A percentile compares a stretch with the other conserved stretches of the same genome.
Conservation (phyloP, 1,140 invertebrate genomes). For the Agrypnia vestita region DNA sequence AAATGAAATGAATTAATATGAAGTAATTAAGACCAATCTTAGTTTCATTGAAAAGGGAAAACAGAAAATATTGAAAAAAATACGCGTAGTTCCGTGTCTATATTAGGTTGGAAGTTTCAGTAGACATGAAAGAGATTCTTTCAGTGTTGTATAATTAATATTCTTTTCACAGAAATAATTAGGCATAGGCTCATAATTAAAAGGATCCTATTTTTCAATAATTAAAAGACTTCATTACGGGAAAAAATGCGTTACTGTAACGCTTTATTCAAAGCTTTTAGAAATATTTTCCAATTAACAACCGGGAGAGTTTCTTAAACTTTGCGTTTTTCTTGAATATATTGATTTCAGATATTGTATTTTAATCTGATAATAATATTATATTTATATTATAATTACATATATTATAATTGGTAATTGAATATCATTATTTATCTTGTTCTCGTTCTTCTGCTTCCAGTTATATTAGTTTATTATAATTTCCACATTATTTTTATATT, state of each 20-base stretch:
- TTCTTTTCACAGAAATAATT: conserved; percentile 36
- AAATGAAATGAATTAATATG: background rate
- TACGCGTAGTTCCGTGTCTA: too few relatives aligned
- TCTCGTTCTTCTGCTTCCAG: too few relatives aligned
- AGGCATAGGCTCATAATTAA: conserved; percentile 21
- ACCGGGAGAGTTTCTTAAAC: background rate
- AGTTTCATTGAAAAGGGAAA: too few relatives aligned
- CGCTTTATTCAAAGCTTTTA: conserved; percentile 33
- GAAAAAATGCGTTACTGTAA: conserved; percentile 28
- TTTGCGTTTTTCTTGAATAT: background rate
- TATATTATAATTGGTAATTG: too few relatives aligned
- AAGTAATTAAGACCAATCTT: too few relatives aligned
- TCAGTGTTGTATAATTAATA: conserved; percentile 24
- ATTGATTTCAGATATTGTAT: background rate
- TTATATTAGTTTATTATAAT: too few relatives aligned
- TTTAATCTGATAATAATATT: too few relatives aligned
- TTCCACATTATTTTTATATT: too few relatives aligned
- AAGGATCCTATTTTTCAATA: conserved; percentile 39
- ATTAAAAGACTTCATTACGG: conserved; percentile 29
- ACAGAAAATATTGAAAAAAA: too few relatives aligned
- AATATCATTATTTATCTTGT: too few relatives aligned
- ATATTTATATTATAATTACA: too few relatives aligned
- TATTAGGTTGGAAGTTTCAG: background rate
- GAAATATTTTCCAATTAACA: conserved; percentile 40
- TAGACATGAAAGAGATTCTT: conserved; percentile 10